Conservation (phyloP, 2,888 invertebrate genomes). For the Ichneumoninae sp. region DNA sequence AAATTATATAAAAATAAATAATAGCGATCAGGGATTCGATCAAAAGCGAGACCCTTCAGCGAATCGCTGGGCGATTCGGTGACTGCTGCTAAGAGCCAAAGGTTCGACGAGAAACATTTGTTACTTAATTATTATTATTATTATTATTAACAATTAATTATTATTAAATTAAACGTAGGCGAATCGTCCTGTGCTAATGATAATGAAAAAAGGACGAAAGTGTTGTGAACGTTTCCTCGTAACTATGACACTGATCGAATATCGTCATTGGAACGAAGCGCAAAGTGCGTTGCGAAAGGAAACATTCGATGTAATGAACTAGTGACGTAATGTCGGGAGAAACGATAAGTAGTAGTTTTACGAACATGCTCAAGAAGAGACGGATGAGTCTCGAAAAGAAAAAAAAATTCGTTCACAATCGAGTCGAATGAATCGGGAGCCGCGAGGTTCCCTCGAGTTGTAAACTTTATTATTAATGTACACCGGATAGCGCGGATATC, state of each 20-base stretch:
- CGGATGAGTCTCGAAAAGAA: slow-evolving; percentile 23
- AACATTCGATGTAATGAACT: slow-evolving; percentile 26
- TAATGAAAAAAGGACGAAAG: slow-evolving; percentile 8
- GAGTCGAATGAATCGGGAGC: slow-evolving; percentile 25
- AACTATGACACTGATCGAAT: slow-evolving; percentile 31
- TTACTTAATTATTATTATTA: slow-evolving; percentile 62
- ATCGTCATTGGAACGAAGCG: slow-evolving; percentile 61
- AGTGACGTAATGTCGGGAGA: slow-evolving; percentile 41
- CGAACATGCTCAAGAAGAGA: slow-evolving; percentile 63
- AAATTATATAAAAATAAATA: slow-evolving; percentile 44
- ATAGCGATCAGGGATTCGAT: slow-evolving; percentile 10
- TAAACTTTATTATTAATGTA: slow-evolving; percentile 39
- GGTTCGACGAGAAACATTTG: slow-evolving; percentile 67
- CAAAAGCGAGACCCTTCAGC: slow-evolving; percentile 22
- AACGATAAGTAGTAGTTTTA: slow-evolving; percentile 54
- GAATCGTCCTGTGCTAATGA: slow-evolving; percentile 32
- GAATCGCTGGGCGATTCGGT: slow-evolving; percentile 70
- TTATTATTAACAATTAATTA: slow-evolving; percentile 29
- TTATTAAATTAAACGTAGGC: slow-evolving; percentile 40
- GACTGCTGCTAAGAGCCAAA: slow-evolving; percentile 70
- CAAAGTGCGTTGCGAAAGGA: slow-evolving; percentile 60
- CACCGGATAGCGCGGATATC: slow-evolving; percentile 9
- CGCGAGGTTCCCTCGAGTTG: slow-evolving; percentile 26
- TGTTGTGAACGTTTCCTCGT: slow-evolving; percentile 38
- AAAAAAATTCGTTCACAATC: slow-evolving; percentile 45